Base-by-base conservation (phyloP, 2,113 vertebrate species). In the Cololabis saira region DNA sequence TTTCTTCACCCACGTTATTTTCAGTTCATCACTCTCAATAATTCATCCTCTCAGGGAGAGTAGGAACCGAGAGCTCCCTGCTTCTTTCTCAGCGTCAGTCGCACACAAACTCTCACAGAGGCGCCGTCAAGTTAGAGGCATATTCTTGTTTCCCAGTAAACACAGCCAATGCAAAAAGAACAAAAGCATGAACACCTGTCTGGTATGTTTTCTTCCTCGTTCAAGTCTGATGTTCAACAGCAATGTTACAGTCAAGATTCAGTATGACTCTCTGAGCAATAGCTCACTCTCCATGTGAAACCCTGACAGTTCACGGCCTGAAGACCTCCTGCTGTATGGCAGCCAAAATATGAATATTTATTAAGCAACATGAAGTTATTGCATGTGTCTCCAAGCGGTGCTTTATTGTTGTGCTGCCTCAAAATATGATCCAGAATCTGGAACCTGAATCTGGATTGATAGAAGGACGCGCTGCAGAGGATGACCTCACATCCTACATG, bases 1-100 rank as follows among this genome's bases (percentile, higher is more conserved):
- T 79, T 65, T 73, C 79, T 51, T 88, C 79, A 54, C 69, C 66
- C 42, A 61, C 18, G 87, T 86, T 91, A 90, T 90, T 91, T 91
- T 91, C 89, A 88, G 89, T 90, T 90, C 88, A 84, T 85, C 84
- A 81, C 81, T 85, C 79, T 91, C 84, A 90, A 91, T 90, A 86
- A 91, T 91, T 91, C 85, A 89, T 89, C 50, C 61, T 86, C 80
- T 71, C 51, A 73, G 76, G 86, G 80, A 33, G 61, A 63, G 72
- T 56, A 58, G 65, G 80, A 75, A 70, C 72, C 59, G 60, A 79
- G 70, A 77, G 78, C 64, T 70, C 70, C 12, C 40, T 81, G 74
- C 66, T 58, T 73, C 59, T 65, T 65, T 68, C 33, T 70, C 61
- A 13, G 44, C 55, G 30, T 78, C 61, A 65, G 18, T 37, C 41